phyloP scores from a whole-genome alignment of 2,113 vertebrate species.

The Crypturellus undulatus region DNA sequence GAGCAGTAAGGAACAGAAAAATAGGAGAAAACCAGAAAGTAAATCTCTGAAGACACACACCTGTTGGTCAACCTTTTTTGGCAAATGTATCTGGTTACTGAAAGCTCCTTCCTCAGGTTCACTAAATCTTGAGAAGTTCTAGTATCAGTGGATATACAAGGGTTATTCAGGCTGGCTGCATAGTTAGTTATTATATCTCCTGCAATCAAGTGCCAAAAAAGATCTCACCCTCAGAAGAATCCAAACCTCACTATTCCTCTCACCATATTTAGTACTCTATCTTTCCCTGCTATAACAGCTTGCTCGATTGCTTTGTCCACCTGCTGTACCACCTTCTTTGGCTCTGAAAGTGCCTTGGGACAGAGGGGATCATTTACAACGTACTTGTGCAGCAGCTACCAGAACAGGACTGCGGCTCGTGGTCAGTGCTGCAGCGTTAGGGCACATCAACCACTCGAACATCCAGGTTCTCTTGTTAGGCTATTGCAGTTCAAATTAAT shows the following conservation, averaged over 20 bases:
- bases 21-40: neutral
- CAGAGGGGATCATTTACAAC: slow-evolving; percentile 5
- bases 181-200: neutral
- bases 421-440: neutral
- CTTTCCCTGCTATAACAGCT: slow-evolving; percentile 20
- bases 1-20: neutral
- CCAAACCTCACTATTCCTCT: neutral
- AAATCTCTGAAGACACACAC: neutral
- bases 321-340: slow-evolving; percentile 12
- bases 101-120: neutral
- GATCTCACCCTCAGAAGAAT: neutral
- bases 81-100: neutral
- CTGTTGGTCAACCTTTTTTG: neutral
- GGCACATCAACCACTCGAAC: neutral
- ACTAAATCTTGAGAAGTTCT: neutral
- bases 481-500: neutral
- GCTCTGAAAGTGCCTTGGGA: slow-evolving; percentile 21
- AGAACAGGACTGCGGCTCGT: neutral
- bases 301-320: slow-evolving; percentile 21
- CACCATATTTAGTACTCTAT: slow-evolving; percentile 8
- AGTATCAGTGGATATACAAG: neutral
- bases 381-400: neutral
- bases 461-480: neutral
- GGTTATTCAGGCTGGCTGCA: neutral
- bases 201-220: neutral